These are phyloP conservation scores for Tyria jacobaeae DNA, from an alignment of 2,888 invertebrate genomes.

Conservation along the genomic window DNA sequence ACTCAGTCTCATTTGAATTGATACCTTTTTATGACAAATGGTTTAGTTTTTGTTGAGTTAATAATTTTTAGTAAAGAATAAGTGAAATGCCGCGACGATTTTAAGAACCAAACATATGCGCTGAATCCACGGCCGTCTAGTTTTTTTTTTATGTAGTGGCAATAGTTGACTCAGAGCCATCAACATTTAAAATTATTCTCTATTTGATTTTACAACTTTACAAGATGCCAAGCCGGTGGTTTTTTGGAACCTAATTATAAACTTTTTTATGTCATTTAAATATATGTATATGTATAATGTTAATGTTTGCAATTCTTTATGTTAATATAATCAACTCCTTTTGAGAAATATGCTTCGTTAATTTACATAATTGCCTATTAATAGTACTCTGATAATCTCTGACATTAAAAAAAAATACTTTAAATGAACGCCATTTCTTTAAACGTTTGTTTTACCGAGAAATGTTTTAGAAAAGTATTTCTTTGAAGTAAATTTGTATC, in stretches of 20 bases:
- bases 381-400: slow-evolving; percentile 1
- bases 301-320: background rate
- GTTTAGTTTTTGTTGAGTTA: no score
- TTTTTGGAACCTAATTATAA: slow-evolving; percentile 39
- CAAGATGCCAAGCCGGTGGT: slow-evolving; percentile 38
- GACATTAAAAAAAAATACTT: background rate
- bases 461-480: no score
- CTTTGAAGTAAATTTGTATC: no score
- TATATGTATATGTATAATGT: slow-evolving; percentile 1
- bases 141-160: slow-evolving; percentile 53
- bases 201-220: slow-evolving; percentile 63
- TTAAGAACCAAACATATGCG: slow-evolving; percentile 25
- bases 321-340: slow-evolving; percentile 3
- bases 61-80: slow-evolving; percentile 30
- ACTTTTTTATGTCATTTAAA: background rate
- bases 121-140: slow-evolving; percentile 26
- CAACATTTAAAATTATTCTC: slow-evolving; percentile 77
- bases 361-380: slow-evolving; percentile 6
- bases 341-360: background rate
- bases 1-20: no score
- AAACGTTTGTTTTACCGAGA: background rate
- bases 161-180: slow-evolving; percentile 58
- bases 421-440: background rate
- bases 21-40: no score
- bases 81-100: slow-evolving; percentile 33